A percentile compares a stretch with the other conserved stretches of the same genome.
Conservation (phyloP, 2,888 invertebrate genomes). For the Polydrusus pterygomalis region DNA sequence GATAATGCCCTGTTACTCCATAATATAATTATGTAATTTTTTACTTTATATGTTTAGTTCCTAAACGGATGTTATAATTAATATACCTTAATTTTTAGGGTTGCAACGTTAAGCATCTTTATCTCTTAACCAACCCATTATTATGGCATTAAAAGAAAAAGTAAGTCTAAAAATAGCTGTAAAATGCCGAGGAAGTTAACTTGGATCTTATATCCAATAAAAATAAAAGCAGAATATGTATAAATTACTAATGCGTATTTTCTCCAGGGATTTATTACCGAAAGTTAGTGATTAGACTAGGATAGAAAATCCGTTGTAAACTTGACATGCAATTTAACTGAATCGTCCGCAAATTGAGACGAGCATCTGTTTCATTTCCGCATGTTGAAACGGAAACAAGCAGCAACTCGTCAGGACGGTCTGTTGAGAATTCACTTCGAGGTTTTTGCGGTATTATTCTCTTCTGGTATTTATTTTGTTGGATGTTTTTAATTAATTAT, state of each 20-base stretch:
- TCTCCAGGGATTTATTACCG: constrained; percentile 32
- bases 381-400: constrained; percentile 4
- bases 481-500: background rate
- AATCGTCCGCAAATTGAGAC: constrained; percentile 38
- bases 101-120: no score
- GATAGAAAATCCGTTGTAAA: constrained; percentile 32
- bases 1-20: no score
- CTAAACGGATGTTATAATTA: no score
- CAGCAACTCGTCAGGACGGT: background rate
- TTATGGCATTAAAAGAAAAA: no score
- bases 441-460: constrained; percentile 3
- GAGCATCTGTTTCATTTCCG: constrained; percentile 44
- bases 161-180: no score
- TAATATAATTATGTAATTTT: no score
- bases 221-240: background rate
- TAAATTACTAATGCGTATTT: constrained; percentile 26
- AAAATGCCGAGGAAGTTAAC: no score
- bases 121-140: no score
- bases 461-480: constrained; percentile 2
- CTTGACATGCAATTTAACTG: constrained; percentile 34
- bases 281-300: constrained; percentile 38
- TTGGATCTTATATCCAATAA: no score
- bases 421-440: constrained; percentile 7
- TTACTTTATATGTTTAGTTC: no score
- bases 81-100: no score